Conservation (phyloP, 2,888 invertebrate genomes). For the Taphrorychus bicolor region DNA sequence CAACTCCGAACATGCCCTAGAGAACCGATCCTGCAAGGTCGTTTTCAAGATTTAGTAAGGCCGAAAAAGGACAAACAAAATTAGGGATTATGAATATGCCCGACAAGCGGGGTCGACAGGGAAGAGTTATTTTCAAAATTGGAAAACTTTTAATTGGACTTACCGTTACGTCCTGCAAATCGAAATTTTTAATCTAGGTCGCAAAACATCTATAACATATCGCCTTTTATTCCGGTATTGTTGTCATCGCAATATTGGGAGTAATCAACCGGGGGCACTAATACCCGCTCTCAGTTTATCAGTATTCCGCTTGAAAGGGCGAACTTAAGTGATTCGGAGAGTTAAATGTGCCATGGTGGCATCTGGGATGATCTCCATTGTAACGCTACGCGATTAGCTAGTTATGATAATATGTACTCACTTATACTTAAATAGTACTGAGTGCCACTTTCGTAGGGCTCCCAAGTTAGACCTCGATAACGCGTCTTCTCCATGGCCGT, state of each 20-base stretch:
- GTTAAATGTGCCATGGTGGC: slow-evolving; percentile 17
- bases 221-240: not conserved
- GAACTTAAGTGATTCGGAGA: slow-evolving; percentile 7
- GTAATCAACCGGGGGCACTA: not conserved
- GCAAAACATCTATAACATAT: not conserved
- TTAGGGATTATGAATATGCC: slow-evolving; percentile 33
- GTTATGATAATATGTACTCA: slow-evolving; percentile 57
- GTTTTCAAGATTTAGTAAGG: slow-evolving; percentile 17
- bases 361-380: not conserved
- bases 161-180: not conserved
- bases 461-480: slow-evolving; percentile 74
- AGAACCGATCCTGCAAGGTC: not conserved
- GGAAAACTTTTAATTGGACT: slow-evolving; percentile 31
- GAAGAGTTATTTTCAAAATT: slow-evolving; percentile 19
- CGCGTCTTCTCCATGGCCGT: slow-evolving; percentile 66
- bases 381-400: not conserved
- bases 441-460: slow-evolving; percentile 78
- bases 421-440: slow-evolving; percentile 83
- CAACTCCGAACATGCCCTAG: not conserved
- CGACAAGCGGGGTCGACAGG: not conserved
- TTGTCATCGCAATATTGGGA: not conserved
- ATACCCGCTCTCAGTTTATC: not conserved
- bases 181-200: not conserved
- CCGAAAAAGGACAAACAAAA: slow-evolving; percentile 17
- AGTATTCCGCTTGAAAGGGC: not conserved